Evolutionary conservation across 2,797 vertebrate species (phyloP), one percentile per base, ranked within the genome.

Genomic region (Enteromius trimaculatus): DNA sequence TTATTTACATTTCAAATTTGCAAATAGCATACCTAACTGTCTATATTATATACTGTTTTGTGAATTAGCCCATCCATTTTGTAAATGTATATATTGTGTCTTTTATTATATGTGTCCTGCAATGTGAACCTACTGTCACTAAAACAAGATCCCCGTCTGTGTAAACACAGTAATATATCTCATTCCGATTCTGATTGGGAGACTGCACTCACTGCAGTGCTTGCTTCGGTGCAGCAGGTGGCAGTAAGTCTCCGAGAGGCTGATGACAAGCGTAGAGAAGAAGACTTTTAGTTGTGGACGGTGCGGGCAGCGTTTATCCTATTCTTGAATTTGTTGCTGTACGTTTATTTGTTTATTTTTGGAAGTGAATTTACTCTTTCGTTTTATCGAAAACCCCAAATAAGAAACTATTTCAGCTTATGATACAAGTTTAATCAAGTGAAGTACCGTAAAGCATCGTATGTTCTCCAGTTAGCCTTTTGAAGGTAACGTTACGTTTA

Each of bases 221-320:
- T 62, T 11, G 1, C 58, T 62, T n/a, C 58, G 3, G 21, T 47
- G 47, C 80, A 81, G 69, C 42, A 64, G 80, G 29, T 75, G 80
- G 70, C 70, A 44, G 39, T 75, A 51, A 65, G 10, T 75, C 21
- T 26, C 21, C 49, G 7, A 37, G 42, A 31, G 64, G 3, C 13
- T 19, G 34, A 65, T 10, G 7, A 44, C 19, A 29, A 58, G 23
- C 10, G n/a, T 2, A 31, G 5, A 55, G 66, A 80, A 80, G 66
- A 58, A 80, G 49, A 58, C 1, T 19, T 6, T 66, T 58, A 26
- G 79, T 17, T 44, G 17, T 31, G 51, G 3, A 3, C 0, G 11
- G 23, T n/a, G 1, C 11, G 23, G 31, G 9, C 34, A 70, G 34
- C 34, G 4, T 70, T 17, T 17, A 29, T 29, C 1, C 1, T 21